Evolutionary conservation across 2,888 invertebrate genomes (phyloP).

Genomic region (Sclerodermus sp.): DNA sequence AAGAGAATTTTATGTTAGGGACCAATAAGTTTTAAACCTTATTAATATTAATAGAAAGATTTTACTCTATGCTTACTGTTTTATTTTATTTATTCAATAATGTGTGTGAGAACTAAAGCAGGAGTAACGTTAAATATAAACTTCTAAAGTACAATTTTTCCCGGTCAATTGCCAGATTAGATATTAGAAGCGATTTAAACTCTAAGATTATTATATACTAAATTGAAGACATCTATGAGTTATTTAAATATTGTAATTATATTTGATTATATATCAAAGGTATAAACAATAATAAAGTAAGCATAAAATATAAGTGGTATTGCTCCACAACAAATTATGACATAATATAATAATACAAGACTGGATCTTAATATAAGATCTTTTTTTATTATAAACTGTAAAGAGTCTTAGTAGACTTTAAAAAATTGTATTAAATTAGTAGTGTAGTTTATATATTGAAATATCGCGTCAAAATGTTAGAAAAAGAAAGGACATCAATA

Average conservation of each 20-base stretch:
- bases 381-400: conserved; percentile 11
- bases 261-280: conserved; percentile 18
- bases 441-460: too few relatives aligned
- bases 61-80: conserved; percentile 20
- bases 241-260: too few relatives aligned
- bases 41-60: conserved; percentile 19
- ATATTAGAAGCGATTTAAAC: conserved; percentile 8
- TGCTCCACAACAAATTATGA: conserved; percentile 24
- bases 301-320: conserved; percentile 24
- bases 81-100: conserved; percentile 10
- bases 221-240: too few relatives aligned
- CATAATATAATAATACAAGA: conserved; percentile 34
- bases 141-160: conserved; percentile 30
- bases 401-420: too few relatives aligned
- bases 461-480: too few relatives aligned
- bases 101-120: too few relatives aligned
- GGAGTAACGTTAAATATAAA: conserved; percentile 20
- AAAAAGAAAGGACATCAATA: too few relatives aligned
- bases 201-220: too few relatives aligned
- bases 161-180: conserved; percentile 22
- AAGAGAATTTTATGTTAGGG: conserved; percentile 32
- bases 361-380: conserved; percentile 28
- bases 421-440: too few relatives aligned
- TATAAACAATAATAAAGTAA: conserved; percentile 23
- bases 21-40: conserved; percentile 30